Conservation (phyloP, 2,888 invertebrate genomes). For the Leuctra nigra region DNA sequence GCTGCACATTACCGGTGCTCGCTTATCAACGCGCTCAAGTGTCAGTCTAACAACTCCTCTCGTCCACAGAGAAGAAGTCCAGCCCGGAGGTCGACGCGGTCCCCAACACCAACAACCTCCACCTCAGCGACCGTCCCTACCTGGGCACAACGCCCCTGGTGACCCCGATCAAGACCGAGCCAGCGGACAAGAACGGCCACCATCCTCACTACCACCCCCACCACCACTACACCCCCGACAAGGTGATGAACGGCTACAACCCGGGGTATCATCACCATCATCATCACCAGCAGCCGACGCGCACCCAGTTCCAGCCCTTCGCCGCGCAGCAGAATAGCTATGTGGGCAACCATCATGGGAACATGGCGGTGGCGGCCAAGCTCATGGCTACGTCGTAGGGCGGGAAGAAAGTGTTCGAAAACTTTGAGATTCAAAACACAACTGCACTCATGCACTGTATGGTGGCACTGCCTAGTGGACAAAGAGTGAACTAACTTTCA, state of each 20-base stretch:
- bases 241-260: slow-evolving; percentile 18
- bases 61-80: slow-evolving; percentile 18
- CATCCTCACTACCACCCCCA: slow-evolving; percentile 20
- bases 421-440: no score
- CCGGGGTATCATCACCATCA: slow-evolving; percentile 18
- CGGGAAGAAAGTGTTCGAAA: no score
- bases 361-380: slow-evolving; percentile 77
- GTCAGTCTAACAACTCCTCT: no score
- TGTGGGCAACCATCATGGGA: slow-evolving; percentile 62
- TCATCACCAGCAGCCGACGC: slow-evolving; percentile 10
- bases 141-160: slow-evolving; percentile 52
- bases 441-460: no score
- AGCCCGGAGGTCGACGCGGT: slow-evolving; percentile 31
- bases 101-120: slow-evolving; percentile 31
- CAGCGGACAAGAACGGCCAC: slow-evolving; percentile 20
- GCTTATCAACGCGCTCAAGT: no score
- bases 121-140: slow-evolving; percentile 41
- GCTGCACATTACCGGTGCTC: no score
- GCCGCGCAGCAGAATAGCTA: slow-evolving; percentile 18
- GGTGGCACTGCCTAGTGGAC: no score
- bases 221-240: slow-evolving; percentile 12
- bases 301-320: no score
- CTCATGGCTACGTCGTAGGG: slow-evolving; percentile 74
- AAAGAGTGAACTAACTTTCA: no score
- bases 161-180: slow-evolving; percentile 36